Base-by-base conservation (phyloP, 1,140 invertebrate species). In the Tribolium madens region DNA sequence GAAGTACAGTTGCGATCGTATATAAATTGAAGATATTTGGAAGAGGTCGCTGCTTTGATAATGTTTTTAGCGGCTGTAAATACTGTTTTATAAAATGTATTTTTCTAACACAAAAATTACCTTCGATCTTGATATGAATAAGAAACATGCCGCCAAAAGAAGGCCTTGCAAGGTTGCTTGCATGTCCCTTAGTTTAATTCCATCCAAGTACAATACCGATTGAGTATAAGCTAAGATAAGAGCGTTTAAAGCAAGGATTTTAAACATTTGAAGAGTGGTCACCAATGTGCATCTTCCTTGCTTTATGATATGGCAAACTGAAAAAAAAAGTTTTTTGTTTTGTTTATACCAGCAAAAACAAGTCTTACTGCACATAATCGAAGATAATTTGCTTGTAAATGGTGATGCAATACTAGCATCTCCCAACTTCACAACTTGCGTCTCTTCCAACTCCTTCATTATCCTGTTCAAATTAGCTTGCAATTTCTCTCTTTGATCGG, bases 211-310 rank as follows among this genome's bases (percentile, higher is more conserved):
- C 0, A 99, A 89, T 5, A 99, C 98, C 17, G 97, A 99, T 87
- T 99, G 98, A 85, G 97, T 97, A 88, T 99, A 99, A 0, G 98
- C 98, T 46, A 98, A 88, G 73, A 99, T 96, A 0, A 99, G 89
- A 0, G 98, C 98, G 87, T 99, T 99, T n/a, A 99, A 86, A 0
- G 98, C 98, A 36, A 99, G 88, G 80, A 99, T 99, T 90, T 99
- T 99, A 86, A 99, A 99, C 98, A 99, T 99, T 87, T 99, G 98
- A 46, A 99, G 88, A 0, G 98, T 99, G 0, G 98, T 99, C 0
- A 99, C 98, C 42, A 99, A 87, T 0, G 98, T 99, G 86, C 98
- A 99, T 33, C 98, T 91, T 3, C 98, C 98, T 89, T 99, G 98
- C 84, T 99, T 99, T 78, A 99, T 99, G 15, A 99, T 96, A 86